phyloP scores from a whole-genome alignment of 2,113 vertebrate genomes.

The Caranx melampygus region DNA sequence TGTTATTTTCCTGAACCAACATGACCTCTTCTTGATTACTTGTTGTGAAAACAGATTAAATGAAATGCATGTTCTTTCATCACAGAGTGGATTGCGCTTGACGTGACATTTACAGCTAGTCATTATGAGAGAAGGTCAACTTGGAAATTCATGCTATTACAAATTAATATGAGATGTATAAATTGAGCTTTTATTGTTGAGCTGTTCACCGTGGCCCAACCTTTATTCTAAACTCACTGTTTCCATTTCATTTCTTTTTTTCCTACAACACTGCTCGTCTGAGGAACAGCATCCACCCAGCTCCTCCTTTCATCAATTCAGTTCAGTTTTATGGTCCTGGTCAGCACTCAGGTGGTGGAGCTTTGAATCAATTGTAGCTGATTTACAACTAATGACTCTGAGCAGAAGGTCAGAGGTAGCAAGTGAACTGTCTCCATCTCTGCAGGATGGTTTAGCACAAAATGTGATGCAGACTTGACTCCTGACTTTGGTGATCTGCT shows the following conservation, averaged over 20 bases:
- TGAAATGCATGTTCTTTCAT: constrained; percentile 23
- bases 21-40: constrained; percentile 21
- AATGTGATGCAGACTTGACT: neutral
- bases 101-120: constrained; percentile 42
- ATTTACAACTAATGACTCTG: neutral
- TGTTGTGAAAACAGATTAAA: constrained; percentile 33
- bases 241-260: neutral
- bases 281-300: neutral
- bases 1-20: neutral
- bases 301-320: neutral
- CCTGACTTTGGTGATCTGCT: too few relatives aligned
- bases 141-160: constrained; percentile 9
- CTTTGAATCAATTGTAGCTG: neutral
- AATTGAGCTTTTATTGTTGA: neutral
- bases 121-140: constrained; percentile 34
- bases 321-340: neutral
- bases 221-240: neutral
- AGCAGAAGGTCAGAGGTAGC: neutral
- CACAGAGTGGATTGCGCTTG: constrained; percentile 7
- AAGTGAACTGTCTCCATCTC: too few relatives aligned
- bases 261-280: neutral
- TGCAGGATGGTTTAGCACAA: neutral
- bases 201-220: neutral
- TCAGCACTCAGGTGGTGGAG: neutral
- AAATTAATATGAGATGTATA: neutral